Evolutionary conservation across 2,113 vertebrate species (phyloP), one percentile per base, ranked within the genome.

Genomic region (Tupaia chinensis): DNA sequence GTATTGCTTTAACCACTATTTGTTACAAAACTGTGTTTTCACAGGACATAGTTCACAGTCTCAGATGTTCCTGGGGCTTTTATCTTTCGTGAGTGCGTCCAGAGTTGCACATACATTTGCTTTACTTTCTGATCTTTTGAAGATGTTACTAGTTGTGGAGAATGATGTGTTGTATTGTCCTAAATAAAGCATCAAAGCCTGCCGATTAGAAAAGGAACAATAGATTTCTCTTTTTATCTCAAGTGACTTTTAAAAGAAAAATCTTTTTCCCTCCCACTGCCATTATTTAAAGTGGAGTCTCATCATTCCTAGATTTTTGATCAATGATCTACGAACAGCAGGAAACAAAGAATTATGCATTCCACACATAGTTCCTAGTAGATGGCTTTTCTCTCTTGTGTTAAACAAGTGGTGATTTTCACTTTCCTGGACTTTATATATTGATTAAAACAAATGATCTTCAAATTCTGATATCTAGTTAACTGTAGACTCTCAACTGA

Each of bases 231-330:
- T 92, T 66, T 88, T 95, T 68, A 82, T 97, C 69, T 94, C 56
- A 89, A 96, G 17, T 58, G 27, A 81, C 61, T 87, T 65, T 14
- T n/a, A 13, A 90, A 94, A 79, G 68, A 27, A 93, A 94, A 13
- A n/a, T 25, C 88, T 95, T 95, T 54, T 9, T 63, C 91, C 53
- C 23, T 79, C 15, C 61, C 20, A 83, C 91, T 13, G 32, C 68
- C 32, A 19, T 97, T 96, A 63, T 91, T 95, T 93, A 4, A 78
- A 70, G 65, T 69, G 86, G 86, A 93, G 32, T 87, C 81, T 95
- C 97, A 88, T 97, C 81, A 29, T 95, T 97, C 32, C 16, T 58
- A 79, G 91, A 91, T 86, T 96, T 96, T 94, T 94, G 89, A 96
- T 94, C 83, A 17, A 63, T 94, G 93, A 82, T 80, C 70, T 87